Conservation (phyloP, 2,113 vertebrate species). For the Sardina pilchardus region DNA sequence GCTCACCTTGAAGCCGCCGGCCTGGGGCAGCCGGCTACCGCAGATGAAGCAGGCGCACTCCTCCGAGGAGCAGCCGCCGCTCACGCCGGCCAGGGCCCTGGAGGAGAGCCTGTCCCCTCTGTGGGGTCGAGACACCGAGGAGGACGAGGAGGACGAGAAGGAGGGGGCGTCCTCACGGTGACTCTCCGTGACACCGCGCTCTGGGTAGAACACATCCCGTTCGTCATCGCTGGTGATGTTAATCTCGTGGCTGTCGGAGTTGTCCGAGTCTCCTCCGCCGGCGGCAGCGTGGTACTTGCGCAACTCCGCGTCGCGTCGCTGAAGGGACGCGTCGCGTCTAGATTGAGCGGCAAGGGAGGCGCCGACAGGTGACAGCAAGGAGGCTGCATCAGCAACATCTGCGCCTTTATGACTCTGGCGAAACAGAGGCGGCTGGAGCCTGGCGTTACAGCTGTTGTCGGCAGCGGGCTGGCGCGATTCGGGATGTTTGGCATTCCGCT, state of each 20-base stretch:
- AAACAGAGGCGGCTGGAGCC: conserved; percentile 55
- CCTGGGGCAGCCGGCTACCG: conserved; percentile 69
- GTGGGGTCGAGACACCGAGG: conserved; percentile 29
- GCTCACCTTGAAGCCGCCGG: conserved; percentile 77
- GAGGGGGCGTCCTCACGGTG: background rate
- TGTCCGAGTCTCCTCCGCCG: conserved; percentile 30
- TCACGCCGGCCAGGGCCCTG: background rate
- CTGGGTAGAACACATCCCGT: conserved; percentile 36
- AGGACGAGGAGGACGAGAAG: background rate
- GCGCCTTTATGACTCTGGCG: conserved; percentile 44
- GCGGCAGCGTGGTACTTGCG: background rate
- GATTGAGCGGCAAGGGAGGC: conserved; percentile 33
- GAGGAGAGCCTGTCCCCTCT: conserved; percentile 8
- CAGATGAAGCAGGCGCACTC: conserved; percentile 84
- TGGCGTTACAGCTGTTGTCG: conserved; percentile 63
- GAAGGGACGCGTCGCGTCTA: conserved; percentile 32
- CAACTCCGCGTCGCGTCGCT: conserved; percentile 36
- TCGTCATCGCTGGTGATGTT: conserved; percentile 84
- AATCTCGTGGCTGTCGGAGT: conserved; percentile 80
- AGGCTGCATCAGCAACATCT: conserved; percentile 39
- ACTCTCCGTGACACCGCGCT: background rate
- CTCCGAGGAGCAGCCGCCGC: conserved; percentile 30
- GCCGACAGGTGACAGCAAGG: conserved; percentile 47
- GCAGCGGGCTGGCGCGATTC: conserved; percentile 58
- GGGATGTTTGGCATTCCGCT: conserved; percentile 62